phyloP scores from a whole-genome alignment of 2,113 vertebrate genomes.

The Rhipidura dahli region DNA sequence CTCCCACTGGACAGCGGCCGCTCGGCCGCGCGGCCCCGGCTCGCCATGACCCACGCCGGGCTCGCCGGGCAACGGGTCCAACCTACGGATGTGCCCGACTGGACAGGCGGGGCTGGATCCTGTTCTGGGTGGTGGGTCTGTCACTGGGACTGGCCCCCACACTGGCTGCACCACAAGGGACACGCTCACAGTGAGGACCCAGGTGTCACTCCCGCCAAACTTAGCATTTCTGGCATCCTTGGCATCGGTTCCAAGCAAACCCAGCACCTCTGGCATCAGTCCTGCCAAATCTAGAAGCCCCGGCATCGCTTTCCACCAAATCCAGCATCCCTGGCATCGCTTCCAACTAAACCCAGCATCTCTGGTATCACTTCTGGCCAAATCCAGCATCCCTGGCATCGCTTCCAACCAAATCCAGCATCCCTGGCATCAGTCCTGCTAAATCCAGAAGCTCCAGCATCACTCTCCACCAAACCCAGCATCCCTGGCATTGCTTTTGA shows the following conservation, averaged over 20 bases:
- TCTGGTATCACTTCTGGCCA: accelerated
- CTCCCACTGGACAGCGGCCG: background rate
- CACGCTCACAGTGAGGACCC: accelerated
- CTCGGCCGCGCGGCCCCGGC: background rate
- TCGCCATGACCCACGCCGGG: accelerated
- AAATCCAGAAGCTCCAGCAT: background rate
- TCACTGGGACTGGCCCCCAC: background rate
- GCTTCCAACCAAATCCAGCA: background rate
- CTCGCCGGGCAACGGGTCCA: background rate
- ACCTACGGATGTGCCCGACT: accelerated
- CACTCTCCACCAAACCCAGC: background rate
- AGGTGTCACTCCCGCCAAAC: accelerated
- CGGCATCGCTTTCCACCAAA: too few species aligned
- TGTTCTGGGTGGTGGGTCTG: accelerated
- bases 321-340: background rate
- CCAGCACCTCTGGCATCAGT: accelerated
- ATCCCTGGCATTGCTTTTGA: accelerated
- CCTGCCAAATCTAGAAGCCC: background rate
- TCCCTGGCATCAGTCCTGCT: too few species aligned
- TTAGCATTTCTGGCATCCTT: accelerated
- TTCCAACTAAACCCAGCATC: background rate
- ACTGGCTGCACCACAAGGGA: accelerated
- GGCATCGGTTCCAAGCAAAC: accelerated
- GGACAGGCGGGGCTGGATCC: accelerated
- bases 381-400: too few species aligned